Conservation (phyloP, 1,140 invertebrate genomes). For the Calliopsis andreniformis region DNA sequence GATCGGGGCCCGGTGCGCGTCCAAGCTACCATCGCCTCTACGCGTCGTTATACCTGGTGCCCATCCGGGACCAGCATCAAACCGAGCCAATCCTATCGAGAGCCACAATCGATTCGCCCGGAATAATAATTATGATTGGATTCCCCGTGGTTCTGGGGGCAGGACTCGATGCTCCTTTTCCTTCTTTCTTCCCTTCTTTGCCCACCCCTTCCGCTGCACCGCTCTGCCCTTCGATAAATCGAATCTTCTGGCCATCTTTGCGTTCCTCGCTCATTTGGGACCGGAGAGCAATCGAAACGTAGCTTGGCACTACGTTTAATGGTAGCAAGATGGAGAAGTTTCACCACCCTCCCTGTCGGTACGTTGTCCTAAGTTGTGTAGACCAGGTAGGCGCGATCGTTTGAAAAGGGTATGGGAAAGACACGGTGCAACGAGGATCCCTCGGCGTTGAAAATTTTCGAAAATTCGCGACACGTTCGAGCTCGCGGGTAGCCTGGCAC, state of each 20-base stretch:
- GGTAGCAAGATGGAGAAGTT: no score
- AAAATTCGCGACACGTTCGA: constrained; percentile 22
- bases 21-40: constrained; percentile 17
- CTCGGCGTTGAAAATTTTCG: constrained; percentile 19
- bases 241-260: constrained; percentile 56
- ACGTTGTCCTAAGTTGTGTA: no score
- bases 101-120: constrained; percentile 79
- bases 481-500: neutral
- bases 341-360: neutral
- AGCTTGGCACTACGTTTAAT: no score
- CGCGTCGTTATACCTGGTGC: constrained; percentile 38
- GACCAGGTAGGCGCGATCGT: no score
- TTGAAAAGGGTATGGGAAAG: neutral
- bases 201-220: constrained; percentile 24
- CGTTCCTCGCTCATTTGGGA: no score
- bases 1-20: constrained; percentile 19
- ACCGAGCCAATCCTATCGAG: constrained; percentile 79
- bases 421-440: neutral
- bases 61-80: constrained; percentile 46
- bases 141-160: constrained; percentile 74
- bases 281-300: no score
- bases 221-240: constrained; percentile 37
- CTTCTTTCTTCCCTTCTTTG: constrained; percentile 17
- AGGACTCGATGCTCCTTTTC: constrained; percentile 61
- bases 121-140: constrained; percentile 82